Conservation (phyloP, 1,140 invertebrate genomes). For the Neodiprion fabricii region DNA sequence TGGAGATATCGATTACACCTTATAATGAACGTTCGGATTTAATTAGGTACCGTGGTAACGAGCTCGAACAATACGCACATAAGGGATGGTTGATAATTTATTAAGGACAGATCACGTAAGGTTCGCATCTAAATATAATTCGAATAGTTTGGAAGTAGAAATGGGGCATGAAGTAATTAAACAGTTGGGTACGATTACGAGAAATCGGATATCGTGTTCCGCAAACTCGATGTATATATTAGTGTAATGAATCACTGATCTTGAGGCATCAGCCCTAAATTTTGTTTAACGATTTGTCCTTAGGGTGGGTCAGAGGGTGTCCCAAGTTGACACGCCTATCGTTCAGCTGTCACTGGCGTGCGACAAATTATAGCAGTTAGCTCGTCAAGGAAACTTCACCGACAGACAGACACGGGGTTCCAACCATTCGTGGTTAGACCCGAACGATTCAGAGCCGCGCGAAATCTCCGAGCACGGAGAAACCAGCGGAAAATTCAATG, state of each 20-base stretch:
- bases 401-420: background rate
- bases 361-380: background rate
- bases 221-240: too few species aligned
- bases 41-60: too few species aligned
- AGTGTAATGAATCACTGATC: background rate
- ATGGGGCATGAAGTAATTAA: too few species aligned
- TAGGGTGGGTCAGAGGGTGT: background rate
- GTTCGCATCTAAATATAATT: too few species aligned
- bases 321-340: background rate
- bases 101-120: too few species aligned
- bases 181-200: too few species aligned
- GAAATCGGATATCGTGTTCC: too few species aligned
- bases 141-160: too few species aligned
- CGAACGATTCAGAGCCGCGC: background rate
- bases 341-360: background rate
- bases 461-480: background rate
- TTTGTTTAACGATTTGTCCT: background rate
- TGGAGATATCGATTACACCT: too few species aligned
- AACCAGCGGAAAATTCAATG: conserved; percentile 3
- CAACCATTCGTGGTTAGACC: background rate
- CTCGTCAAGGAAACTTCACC: conserved; percentile 5
- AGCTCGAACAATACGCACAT: too few species aligned
- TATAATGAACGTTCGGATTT: too few species aligned
- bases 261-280: background rate
- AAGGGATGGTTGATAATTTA: too few species aligned